phyloP scores from a whole-genome alignment of 2,888 invertebrate genomes.

The Drosophila yooni region DNA sequence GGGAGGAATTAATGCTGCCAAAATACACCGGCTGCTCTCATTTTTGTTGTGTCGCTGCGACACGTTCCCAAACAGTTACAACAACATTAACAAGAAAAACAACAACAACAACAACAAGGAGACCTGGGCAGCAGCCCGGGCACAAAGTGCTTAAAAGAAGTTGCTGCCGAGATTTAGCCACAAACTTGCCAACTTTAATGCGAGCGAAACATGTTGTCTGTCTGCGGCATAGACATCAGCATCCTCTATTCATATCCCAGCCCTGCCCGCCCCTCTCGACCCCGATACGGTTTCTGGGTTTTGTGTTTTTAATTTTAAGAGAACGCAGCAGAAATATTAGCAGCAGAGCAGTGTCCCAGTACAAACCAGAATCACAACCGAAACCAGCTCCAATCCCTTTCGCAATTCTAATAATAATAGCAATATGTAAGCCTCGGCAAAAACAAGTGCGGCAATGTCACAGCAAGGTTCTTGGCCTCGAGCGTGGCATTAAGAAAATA shows the following conservation, averaged over 20 bases:
- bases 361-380: not conserved
- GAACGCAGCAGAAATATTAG: not conserved
- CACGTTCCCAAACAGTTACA: conserved; percentile 71
- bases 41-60: conserved; percentile 42
- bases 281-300: not conserved
- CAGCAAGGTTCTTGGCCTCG: conserved; percentile 11
- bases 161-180: conserved; percentile 50
- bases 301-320: conserved; percentile 24
- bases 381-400: conserved; percentile 11
- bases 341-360: not conserved
- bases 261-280: not conserved
- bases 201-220: conserved; percentile 24
- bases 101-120: conserved; percentile 21
- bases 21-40: conserved; percentile 61
- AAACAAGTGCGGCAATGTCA: conserved; percentile 25
- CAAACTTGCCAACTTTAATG: conserved; percentile 53
- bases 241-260: not conserved
- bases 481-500: conserved; percentile 2
- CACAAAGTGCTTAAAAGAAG: conserved; percentile 31
- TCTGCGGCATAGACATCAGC: conserved; percentile 12
- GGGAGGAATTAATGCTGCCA: conserved; percentile 77
- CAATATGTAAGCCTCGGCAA: conserved; percentile 22
- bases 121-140: conserved; percentile 7
- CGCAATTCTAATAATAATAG: conserved; percentile 33
- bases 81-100: conserved; percentile 45